These are phyloP conservation scores for Xestia c-nigrum DNA, from an alignment of 2,888 invertebrate species.

Conservation along the genomic window DNA sequence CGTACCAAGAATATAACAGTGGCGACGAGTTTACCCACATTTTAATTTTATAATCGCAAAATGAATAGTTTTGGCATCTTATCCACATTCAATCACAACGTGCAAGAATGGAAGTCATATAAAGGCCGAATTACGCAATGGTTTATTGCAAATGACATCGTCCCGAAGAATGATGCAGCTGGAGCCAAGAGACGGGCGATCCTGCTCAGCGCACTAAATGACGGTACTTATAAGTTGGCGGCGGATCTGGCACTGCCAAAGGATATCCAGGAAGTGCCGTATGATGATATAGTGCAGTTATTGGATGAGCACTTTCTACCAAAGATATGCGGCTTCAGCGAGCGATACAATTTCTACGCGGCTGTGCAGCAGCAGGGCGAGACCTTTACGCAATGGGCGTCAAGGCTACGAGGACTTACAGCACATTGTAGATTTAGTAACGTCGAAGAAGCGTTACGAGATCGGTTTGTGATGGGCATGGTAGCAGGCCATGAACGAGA, in stretches of 20 bases:
- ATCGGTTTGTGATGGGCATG: no score
- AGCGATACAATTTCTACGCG: no score
- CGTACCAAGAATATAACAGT: not conserved
- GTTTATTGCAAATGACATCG: constrained; percentile 58
- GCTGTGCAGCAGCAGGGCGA: no score
- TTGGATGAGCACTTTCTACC: constrained; percentile 66
- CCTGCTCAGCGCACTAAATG: constrained; percentile 56
- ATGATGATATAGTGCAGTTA: constrained; percentile 50
- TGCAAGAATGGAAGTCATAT: constrained; percentile 11
- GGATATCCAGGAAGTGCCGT: constrained; percentile 47
- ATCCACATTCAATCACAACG: constrained; percentile 5
- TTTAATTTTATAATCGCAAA: not conserved
- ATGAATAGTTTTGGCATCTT: constrained; percentile 6
- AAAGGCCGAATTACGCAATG: constrained; percentile 26
- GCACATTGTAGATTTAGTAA: no score
- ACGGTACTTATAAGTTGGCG: constrained; percentile 53
- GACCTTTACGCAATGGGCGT: no score
- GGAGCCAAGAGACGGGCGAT: constrained; percentile 45
- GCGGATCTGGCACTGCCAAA: constrained; percentile 58
- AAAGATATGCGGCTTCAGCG: constrained; percentile 63
- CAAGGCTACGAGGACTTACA: no score
- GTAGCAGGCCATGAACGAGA: no score
- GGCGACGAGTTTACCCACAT: constrained; percentile 8
- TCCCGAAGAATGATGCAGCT: constrained; percentile 6
- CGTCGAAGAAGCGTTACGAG: no score